Conservation (phyloP, 1,140 invertebrate genomes). For the Meteorus sp. region DNA sequence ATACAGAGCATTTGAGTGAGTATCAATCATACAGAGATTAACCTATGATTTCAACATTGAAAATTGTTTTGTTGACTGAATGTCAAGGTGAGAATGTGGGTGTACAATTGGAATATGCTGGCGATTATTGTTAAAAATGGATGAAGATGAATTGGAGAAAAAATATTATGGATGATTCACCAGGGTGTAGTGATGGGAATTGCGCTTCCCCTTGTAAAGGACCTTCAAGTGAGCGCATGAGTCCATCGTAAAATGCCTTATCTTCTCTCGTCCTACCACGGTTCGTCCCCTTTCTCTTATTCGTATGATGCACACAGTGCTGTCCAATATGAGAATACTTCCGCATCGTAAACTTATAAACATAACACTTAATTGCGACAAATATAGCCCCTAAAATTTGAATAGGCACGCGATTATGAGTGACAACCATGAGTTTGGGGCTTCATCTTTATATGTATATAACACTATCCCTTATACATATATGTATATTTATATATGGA, state of each 20-base stretch:
- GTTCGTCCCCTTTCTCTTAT: neutral
- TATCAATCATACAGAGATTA: no score
- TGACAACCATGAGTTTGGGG: neutral
- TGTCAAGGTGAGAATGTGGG: no score
- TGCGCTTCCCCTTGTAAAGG: conserved; percentile 10
- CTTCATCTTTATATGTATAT: no score
- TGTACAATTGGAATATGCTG: no score
- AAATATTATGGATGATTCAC: neutral
- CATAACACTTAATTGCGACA: conserved; percentile 56
- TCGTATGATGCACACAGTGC: neutral
- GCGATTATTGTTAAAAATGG: no score
- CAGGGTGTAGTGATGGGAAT: neutral
- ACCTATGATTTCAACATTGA: no score
- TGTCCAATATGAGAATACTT: conserved; percentile 44
- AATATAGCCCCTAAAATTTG: conserved; percentile 56
- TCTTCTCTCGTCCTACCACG: neutral
- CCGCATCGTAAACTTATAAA: conserved; percentile 42
- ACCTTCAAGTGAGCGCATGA: neutral
- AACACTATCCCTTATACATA: no score
- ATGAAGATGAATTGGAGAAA: no score
- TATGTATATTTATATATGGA: no score
- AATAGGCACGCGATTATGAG: conserved; percentile 50
- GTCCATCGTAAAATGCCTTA: conserved; percentile 10
- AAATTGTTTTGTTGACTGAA: no score
- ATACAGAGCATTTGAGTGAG: no score